Conservation (phyloP, 2,113 vertebrate genomes). For the Ciconia maguari region DNA sequence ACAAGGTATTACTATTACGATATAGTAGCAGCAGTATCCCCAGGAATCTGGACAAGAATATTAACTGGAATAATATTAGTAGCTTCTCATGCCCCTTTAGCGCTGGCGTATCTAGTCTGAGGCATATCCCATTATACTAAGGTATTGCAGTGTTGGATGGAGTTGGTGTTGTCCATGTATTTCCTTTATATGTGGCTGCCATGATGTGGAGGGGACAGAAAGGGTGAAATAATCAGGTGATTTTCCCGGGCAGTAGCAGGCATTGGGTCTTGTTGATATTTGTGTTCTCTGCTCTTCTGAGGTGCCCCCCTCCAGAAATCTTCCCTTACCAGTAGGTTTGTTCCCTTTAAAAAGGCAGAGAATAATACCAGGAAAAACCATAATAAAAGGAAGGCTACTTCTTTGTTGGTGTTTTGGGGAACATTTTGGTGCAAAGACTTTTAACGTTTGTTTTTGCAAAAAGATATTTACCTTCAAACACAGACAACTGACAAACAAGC, state of each 20-base stretch:
- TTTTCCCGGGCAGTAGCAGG: not conserved
- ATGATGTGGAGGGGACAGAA: not conserved
- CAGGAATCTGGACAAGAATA: not conserved
- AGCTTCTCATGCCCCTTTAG: not conserved
- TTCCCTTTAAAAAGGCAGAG: not conserved
- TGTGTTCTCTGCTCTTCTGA: not conserved
- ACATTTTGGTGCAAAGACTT: not conserved
- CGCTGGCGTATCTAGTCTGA: not conserved
- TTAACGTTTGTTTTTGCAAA: not conserved
- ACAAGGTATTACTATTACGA: not conserved
- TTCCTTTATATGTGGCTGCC: not conserved
- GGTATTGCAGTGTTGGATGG: not conserved
- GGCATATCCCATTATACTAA: not conserved
- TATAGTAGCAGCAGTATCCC: not conserved
- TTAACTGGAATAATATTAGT: not conserved
- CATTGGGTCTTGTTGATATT: not conserved
- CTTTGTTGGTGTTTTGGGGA: not conserved
- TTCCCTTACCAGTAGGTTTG: not conserved
- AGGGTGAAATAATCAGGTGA: not conserved
- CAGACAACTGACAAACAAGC: slow-evolving; percentile 1
- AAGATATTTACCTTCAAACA: not conserved
- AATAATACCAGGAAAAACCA: not conserved
- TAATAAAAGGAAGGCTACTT: not conserved
- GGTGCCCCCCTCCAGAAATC: not conserved
- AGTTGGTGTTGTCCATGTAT: not conserved